Percentiles rank a stretch among this genome's conserved stretches.
Conservation (phyloP, 2,113 vertebrate species). For the Ursus arctos region DNA sequence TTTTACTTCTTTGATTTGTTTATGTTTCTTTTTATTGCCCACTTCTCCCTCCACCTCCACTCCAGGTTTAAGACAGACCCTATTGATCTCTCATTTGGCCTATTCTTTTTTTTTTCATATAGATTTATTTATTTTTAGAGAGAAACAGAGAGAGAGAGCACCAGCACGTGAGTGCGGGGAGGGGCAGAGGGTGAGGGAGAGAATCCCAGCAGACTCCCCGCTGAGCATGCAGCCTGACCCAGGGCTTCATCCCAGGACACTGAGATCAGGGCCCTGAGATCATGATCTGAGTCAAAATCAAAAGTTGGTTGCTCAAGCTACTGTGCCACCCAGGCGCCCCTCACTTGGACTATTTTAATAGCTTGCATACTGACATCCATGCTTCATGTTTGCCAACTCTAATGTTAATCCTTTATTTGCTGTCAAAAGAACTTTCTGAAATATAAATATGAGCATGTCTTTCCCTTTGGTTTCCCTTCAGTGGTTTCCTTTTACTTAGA, state of each 20-base stretch:
- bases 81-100: background rate
- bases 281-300: background rate
- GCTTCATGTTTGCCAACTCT: background rate
- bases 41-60: background rate
- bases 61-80: background rate
- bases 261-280: background rate
- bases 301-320: background rate
- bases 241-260: background rate
- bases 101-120: background rate
- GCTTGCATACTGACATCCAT: background rate
- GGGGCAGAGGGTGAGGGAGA: background rate
- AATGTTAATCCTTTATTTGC: background rate
- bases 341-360: background rate
- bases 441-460: background rate
- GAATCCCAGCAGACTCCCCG: background rate
- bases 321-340: background rate
- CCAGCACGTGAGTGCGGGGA: background rate
- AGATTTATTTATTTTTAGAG: background rate
- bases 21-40: background rate
- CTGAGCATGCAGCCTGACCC: background rate
- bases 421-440: slow-evolving; percentile 6
- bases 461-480: background rate
- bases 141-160: background rate
- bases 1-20: background rate
- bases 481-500: background rate